Evolutionary conservation across 2,888 invertebrate genomes (phyloP).

Genomic region (Unio delphinus): DNA sequence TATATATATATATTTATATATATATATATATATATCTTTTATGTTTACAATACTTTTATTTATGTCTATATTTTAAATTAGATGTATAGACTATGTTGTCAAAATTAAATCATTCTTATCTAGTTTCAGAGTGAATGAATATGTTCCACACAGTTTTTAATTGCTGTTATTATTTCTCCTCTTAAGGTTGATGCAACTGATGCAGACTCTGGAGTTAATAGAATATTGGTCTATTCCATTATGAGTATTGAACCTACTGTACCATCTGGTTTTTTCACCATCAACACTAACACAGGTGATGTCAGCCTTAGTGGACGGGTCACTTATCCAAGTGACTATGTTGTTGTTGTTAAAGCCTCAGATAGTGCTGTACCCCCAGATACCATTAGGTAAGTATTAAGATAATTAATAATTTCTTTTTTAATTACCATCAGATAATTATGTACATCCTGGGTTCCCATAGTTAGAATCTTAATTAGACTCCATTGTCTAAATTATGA

Average conservation of each 20-base stretch:
- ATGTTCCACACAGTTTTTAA: neutral
- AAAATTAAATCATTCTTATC: too few species aligned
- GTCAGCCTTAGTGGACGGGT: slow-evolving; percentile 10
- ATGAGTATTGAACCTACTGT: slow-evolving; percentile 15
- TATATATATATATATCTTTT: too few species aligned
- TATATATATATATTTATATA: too few species aligned
- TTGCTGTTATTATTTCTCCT: slow-evolving; percentile 1
- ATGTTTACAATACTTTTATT: too few species aligned
- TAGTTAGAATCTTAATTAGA: too few species aligned
- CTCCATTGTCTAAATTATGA: too few species aligned
- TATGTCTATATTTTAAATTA: too few species aligned
- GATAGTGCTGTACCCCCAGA: slow-evolving; percentile 12
- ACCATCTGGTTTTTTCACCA: slow-evolving; percentile 8
- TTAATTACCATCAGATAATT: too few species aligned
- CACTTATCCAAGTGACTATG: slow-evolving; percentile 9
- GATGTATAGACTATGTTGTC: too few species aligned
- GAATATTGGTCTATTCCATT: slow-evolving; percentile 26
- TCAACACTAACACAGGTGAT: slow-evolving; percentile 1
- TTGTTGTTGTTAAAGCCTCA: slow-evolving; percentile 17
- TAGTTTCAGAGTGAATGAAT: too few species aligned
- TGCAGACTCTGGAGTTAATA: slow-evolving; percentile 26
- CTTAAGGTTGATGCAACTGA: slow-evolving; percentile 33
- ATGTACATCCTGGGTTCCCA: too few species aligned
- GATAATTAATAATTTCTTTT: neutral
- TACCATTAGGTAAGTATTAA: slow-evolving; percentile 6